phyloP scores from a whole-genome alignment of 2,888 invertebrate genomes.

The Sarcophaga variegata region DNA sequence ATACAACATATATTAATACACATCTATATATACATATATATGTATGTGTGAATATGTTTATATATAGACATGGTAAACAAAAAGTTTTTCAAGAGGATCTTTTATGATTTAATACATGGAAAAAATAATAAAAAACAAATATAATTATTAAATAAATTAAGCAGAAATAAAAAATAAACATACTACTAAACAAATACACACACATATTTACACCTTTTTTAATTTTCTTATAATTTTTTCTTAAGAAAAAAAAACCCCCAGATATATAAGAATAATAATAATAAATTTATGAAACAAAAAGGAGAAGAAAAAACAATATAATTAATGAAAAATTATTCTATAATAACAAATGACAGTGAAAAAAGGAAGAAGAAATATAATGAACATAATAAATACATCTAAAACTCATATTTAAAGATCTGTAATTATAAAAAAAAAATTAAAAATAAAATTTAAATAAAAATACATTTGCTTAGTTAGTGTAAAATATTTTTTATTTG shows the following conservation, averaged over 20 bases:
- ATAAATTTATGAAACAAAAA: conserved; percentile 56
- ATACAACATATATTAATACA: background rate
- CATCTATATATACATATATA: conserved; percentile 19
- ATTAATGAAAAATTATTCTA: conserved; percentile 43
- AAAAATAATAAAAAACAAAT: conserved; percentile 15
- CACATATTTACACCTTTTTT: conserved; percentile 41
- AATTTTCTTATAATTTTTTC: conserved; percentile 41
- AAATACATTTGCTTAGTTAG: conserved; percentile 74
- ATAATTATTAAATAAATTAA: conserved; percentile 45
- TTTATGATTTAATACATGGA: conserved; percentile 41
- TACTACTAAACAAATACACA: conserved; percentile 32
- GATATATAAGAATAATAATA: conserved; percentile 41
- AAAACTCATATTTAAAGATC: conserved; percentile 72
- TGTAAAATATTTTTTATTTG: conserved; percentile 65
- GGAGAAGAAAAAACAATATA: conserved; percentile 23
- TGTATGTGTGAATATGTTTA: background rate
- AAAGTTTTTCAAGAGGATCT: conserved; percentile 46
- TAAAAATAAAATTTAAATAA: conserved; percentile 72
- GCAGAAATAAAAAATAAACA: conserved; percentile 39
- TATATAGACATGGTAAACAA: conserved; percentile 30
- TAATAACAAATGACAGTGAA: conserved; percentile 55
- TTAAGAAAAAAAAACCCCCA: conserved; percentile 48
- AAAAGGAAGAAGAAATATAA: conserved; percentile 59
- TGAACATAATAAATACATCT: conserved; percentile 62
- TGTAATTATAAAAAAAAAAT: conserved; percentile 71